These are phyloP conservation scores for Umimayanthus kanabou DNA, from an alignment of 92 coral and sea anemone genomes.

Conservation along the genomic window DNA sequence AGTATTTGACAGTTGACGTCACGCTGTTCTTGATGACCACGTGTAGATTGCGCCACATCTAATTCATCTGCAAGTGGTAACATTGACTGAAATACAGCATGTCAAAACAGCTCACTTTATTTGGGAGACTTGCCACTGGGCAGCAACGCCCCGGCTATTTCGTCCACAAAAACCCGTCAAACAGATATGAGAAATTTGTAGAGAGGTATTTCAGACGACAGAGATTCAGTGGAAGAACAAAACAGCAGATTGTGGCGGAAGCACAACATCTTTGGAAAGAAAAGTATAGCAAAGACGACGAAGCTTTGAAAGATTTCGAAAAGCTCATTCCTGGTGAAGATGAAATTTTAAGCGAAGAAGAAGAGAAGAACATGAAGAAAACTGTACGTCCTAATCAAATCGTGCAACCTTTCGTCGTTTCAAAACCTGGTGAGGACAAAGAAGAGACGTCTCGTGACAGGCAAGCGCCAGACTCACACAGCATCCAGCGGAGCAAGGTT, in stretches of 20 bases:
- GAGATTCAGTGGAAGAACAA: conserved; percentile 18
- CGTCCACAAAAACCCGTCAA: conserved; percentile 22
- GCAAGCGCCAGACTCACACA: conserved; percentile 22
- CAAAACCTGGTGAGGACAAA: conserved; percentile 10
- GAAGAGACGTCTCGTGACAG: conserved; percentile 19
- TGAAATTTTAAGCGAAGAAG: conserved; percentile 23
- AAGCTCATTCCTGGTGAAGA: conserved; percentile 31
- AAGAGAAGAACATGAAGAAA: conserved; percentile 20
- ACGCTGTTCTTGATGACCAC: neutral
- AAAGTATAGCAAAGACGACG: conserved; percentile 17
- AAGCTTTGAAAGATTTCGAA: conserved; percentile 15
- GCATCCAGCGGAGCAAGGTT: conserved; percentile 29
- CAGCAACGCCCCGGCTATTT: neutral
- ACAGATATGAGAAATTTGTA: conserved; percentile 21
- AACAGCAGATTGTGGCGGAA: conserved; percentile 24
- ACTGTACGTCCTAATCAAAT: conserved; percentile 13
- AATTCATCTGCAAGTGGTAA: conserved; percentile 5
- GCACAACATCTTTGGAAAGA: conserved; percentile 12
- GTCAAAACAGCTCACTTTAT: conserved; percentile 10
- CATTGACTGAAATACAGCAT: conserved; percentile 12
- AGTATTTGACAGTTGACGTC: conserved; percentile 4
- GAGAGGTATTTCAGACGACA: neutral
- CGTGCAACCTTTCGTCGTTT: conserved; percentile 17
- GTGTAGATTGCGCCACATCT: conserved; percentile 1
- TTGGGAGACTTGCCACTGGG: conserved; percentile 13